Conservation (phyloP, 2,113 vertebrate genomes). For the Scytalopus superciliaris region DNA sequence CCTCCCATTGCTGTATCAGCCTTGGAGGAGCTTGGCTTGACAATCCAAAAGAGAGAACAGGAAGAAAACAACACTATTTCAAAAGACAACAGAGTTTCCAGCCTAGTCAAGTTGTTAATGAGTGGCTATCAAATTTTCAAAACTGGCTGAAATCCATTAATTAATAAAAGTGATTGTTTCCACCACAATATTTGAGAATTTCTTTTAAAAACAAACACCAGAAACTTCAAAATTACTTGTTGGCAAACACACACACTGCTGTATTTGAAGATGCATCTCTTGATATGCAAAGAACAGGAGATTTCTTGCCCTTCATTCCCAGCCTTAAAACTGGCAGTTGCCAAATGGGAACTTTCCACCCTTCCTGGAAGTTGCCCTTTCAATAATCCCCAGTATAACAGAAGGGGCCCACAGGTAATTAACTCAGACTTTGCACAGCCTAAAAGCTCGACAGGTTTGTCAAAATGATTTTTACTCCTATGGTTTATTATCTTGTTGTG, state of each 20-base stretch:
- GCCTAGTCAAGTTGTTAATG: background rate
- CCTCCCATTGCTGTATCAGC: background rate
- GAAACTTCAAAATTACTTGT: background rate
- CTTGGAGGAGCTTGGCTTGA: background rate
- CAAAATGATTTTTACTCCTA: constrained; percentile 70
- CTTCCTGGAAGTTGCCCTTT: constrained; percentile 5
- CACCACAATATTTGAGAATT: background rate
- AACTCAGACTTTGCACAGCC: constrained; percentile 25
- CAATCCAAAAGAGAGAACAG: background rate
- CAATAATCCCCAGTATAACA: background rate
- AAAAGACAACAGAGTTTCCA: background rate
- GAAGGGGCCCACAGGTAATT: constrained; percentile 54
- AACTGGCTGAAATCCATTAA: background rate
- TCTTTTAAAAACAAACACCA: background rate
- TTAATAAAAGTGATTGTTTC: background rate
- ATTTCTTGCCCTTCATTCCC: background rate
- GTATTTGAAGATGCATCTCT: background rate
- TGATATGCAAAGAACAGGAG: background rate
- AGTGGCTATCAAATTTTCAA: background rate
- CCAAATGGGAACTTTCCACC: background rate
- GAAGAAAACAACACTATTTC: background rate
- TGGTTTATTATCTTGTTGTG: constrained; percentile 71
- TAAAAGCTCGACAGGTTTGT: constrained; percentile 61
- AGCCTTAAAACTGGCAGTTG: background rate
- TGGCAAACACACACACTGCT: background rate